phyloP scores from a whole-genome alignment of 2,113 vertebrate genomes.

The Shinisaurus crocodilurus region DNA sequence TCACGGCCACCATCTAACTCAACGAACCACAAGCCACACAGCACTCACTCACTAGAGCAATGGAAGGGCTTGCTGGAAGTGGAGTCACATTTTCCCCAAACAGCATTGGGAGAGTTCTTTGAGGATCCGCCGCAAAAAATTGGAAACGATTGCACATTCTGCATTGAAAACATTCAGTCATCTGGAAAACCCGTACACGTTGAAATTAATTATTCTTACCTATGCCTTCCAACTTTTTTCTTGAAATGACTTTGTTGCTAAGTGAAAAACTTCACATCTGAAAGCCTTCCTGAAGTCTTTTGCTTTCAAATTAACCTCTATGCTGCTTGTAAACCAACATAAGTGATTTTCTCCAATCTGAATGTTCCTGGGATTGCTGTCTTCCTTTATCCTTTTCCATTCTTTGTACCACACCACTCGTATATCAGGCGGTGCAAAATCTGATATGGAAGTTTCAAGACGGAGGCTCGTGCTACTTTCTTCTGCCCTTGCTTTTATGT shows the following conservation, averaged over 20 bases:
- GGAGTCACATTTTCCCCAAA: neutral
- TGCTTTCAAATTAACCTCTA: constrained; percentile 9
- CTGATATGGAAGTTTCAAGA: neutral
- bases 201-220: constrained; percentile 11
- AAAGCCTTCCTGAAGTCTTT: neutral
- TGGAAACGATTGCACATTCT: neutral
- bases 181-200: neutral
- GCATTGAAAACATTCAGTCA: neutral
- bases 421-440: constrained; percentile 16
- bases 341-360: constrained; percentile 12
- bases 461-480: neutral
- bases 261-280: constrained; percentile 24
- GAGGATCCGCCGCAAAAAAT: neutral
- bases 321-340: constrained; percentile 15
- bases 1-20: neutral
- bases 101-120: neutral
- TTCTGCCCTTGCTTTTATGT: neutral
- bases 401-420: neutral
- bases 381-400: neutral
- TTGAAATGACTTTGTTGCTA: neutral
- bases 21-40: neutral
- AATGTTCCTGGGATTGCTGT: neutral
- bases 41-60: no score
- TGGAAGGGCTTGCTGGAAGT: neutral
- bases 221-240: neutral